These are phyloP conservation scores for Microchirus variegatus DNA, from an alignment of 2,797 vertebrate species.

Conservation along the genomic window DNA sequence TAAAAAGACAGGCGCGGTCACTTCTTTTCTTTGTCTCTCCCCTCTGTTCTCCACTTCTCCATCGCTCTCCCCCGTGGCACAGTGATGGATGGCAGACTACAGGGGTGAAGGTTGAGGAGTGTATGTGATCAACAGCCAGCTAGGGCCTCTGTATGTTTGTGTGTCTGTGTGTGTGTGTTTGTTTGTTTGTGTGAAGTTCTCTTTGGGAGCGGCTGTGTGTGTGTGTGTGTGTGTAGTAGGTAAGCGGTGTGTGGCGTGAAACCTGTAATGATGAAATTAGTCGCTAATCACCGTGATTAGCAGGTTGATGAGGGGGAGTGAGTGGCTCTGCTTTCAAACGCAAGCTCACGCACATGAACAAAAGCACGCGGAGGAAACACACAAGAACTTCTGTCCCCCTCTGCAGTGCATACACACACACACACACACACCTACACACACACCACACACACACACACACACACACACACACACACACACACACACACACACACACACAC, in stretches of 20 bases:
- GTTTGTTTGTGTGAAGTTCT: constrained; percentile 34
- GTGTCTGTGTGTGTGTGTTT: constrained; percentile 20
- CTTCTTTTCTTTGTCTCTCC: constrained; percentile 48
- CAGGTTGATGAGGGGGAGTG: constrained; percentile 52
- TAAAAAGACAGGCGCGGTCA: constrained; percentile 61
- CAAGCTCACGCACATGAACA: constrained; percentile 14
- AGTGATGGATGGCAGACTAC: constrained; percentile 75
- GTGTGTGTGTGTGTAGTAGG: constrained; percentile 31
- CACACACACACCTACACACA: not conserved
- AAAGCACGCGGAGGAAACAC: constrained; percentile 9
- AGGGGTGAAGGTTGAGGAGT: constrained; percentile 73
- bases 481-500: constrained; percentile 6
- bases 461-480: too few species aligned
- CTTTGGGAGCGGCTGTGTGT: constrained; percentile 32
- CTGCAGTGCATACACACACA: not conserved
- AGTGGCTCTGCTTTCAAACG: constrained; percentile 25
- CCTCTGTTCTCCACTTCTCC: constrained; percentile 25
- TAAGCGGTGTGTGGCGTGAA: constrained; percentile 62
- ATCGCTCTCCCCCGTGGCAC: constrained; percentile 53
- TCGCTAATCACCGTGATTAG: constrained; percentile 79
- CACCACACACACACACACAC: not conserved
- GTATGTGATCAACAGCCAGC: constrained; percentile 64
- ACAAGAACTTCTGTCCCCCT: not conserved
- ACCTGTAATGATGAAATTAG: constrained; percentile 75
- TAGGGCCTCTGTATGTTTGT: constrained; percentile 19